phyloP scores from a whole-genome alignment of 1,140 invertebrate genomes.

The Archegozetes longisetosus region DNA sequence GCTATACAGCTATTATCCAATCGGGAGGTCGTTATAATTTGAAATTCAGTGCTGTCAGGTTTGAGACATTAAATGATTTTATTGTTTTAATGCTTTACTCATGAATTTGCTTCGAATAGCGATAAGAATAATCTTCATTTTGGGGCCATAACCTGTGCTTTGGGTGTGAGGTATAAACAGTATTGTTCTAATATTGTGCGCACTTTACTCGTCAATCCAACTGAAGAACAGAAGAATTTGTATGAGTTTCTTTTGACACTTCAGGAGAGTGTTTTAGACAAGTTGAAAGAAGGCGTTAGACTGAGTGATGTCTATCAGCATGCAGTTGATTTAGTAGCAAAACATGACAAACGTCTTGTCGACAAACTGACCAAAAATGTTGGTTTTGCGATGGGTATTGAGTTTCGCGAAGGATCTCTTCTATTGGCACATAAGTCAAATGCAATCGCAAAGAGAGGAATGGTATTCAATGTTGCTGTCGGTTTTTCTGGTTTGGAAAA shows the following conservation, averaged over 20 bases:
- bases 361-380: conserved; percentile 88
- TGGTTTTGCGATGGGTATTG: conserved; percentile 93
- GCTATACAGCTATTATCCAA: conserved; percentile 96
- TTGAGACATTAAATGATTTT: not conserved
- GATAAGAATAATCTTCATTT: conserved; percentile 90
- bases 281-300: conserved; percentile 61
- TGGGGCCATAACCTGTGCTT: conserved; percentile 83
- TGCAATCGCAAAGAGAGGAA: conserved; percentile 63
- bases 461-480: conserved; percentile 93
- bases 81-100: not conserved
- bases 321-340: conserved; percentile 63
- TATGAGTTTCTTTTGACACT: conserved; percentile 82
- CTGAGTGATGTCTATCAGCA: conserved; percentile 77
- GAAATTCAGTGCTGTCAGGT: conserved; percentile 77
- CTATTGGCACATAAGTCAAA: conserved; percentile 77
- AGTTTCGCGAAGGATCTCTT: conserved; percentile 88
- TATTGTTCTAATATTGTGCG: conserved; percentile 98
- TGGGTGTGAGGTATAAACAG: conserved; percentile 87
- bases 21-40: conserved; percentile 92
- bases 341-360: conserved; percentile 64
- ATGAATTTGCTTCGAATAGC: conserved; percentile 34
- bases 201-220: conserved; percentile 92
- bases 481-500: conserved; percentile 80
- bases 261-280: conserved; percentile 80
- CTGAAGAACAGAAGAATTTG: conserved; percentile 53